A percentile compares a stretch with the other conserved stretches of the same genome.
These are phyloP conservation scores for Reticulitermes lucifugus DNA, from an alignment of 2,888 invertebrate genomes.

Conservation along the genomic window DNA sequence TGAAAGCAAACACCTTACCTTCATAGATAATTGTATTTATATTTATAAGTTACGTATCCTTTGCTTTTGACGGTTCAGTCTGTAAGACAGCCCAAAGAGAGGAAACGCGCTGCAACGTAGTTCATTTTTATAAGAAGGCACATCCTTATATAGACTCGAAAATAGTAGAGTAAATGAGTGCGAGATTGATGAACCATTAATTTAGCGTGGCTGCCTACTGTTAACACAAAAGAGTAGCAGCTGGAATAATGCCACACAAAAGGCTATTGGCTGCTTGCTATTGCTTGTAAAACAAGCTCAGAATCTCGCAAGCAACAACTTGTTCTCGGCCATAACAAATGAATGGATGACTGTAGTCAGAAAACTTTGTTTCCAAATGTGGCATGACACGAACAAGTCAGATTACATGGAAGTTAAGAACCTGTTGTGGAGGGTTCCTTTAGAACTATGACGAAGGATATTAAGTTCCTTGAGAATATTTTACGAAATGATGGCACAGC, in stretches of 20 bases:
- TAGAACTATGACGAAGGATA: neutral
- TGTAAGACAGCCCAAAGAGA: no score
- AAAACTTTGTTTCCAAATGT: constrained; percentile 4
- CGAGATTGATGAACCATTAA: neutral
- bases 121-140: neutral
- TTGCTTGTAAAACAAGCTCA: neutral
- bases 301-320: neutral
- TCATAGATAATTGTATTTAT: no score
- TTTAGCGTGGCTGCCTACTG: neutral
- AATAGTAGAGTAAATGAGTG: neutral
- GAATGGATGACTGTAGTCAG: neutral
- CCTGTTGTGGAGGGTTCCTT: neutral
- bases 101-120: no score
- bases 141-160: neutral
- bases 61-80: no score
- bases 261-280: constrained; percentile 2
- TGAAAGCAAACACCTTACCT: no score
- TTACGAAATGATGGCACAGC: no score
- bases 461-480: no score
- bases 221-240: neutral
- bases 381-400: neutral
- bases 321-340: neutral
- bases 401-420: neutral
- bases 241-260: neutral
- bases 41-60: no score